Base-by-base conservation (phyloP, 1,140 invertebrate species). In the Xylocopa sonorina region DNA sequence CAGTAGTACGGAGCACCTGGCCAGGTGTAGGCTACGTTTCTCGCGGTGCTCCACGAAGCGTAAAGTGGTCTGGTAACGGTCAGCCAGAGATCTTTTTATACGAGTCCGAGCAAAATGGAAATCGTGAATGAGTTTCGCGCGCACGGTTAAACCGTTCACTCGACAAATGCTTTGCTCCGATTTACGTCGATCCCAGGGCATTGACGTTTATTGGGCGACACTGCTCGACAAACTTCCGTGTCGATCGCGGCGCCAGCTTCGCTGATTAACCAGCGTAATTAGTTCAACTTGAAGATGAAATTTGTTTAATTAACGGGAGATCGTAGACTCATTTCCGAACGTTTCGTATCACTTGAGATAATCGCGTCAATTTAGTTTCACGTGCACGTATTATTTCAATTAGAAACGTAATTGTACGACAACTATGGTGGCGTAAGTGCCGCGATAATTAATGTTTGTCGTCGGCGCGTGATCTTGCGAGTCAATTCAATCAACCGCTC, bases 1-100 rank as follows among this genome's bases (percentile, higher is more conserved):
- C 67, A 85, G 55, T 84, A 58, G 51, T 84, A 67, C n/a, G 46
- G 38, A 84, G 68, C 83, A 86, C 83, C 84, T 85, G 84, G 83
- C 83, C 84, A 86, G 84, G 83, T 86, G 84, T 57, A 81, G 24
- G 29, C 51, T 34, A 34, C 68, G 62, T 60, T 62, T 32, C 71
- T 72, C 66, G n/a, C n/a, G 41, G n/a, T 58, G 80, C 71, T 86
- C 66, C 79, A 24, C 48, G 84, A 67, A 86, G 84, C 84, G 75
- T 85, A 78, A 86, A 86, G 66, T 71, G 68, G 57, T 66, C 46
- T 67, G 34, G 55, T 76, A 84, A 83, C 82, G 81, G 81, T 79
- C 69, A 68, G 55, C 1, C 34, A 71, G 16, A 51, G 48, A 78
- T 29, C 62, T 71, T 74, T 73, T 69, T 48, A 46, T 63, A 69